These are phyloP conservation scores for Cactoblastis cactorum DNA, from an alignment of 2,888 invertebrate genomes.

Conservation along the genomic window DNA sequence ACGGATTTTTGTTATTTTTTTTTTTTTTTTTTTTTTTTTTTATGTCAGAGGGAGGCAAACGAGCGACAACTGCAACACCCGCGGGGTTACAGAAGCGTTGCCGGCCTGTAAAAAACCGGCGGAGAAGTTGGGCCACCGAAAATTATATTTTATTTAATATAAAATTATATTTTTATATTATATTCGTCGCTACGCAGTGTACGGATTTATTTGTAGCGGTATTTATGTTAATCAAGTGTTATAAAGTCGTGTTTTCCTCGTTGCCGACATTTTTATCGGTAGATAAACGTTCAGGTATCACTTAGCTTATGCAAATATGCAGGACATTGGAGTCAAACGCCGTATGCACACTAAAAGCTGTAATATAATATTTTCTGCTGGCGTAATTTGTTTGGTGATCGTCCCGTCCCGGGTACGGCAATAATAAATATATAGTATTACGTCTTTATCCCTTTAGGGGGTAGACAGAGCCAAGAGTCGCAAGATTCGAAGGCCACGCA, in stretches of 20 bases:
- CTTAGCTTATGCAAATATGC: constrained; percentile 60
- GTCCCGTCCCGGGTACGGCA: too few species aligned
- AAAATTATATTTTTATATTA: background rate
- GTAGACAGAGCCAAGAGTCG: too few species aligned
- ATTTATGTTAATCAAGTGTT: constrained; percentile 48
- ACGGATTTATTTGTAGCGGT: constrained; percentile 27
- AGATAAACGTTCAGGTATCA: constrained; percentile 61
- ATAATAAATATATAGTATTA: too few species aligned
- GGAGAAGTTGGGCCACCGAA: too few species aligned
- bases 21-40: too few species aligned
- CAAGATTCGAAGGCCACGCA: too few species aligned
- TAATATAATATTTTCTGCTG: constrained; percentile 21
- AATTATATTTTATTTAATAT: background rate
- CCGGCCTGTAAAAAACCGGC: too few species aligned
- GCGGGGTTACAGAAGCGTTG: too few species aligned
- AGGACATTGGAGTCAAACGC: constrained; percentile 32
- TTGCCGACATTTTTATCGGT: constrained; percentile 49
- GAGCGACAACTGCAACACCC: too few species aligned
- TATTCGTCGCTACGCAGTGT: constrained; percentile 12
- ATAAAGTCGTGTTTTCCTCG: constrained; percentile 43
- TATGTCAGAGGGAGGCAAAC: too few species aligned
- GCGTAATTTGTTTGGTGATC: background rate
- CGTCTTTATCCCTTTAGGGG: too few species aligned
- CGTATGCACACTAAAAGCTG: constrained; percentile 30
- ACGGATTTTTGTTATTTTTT: too few species aligned